Evolutionary conservation across 2,113 vertebrate species (phyloP).

Genomic region (Himantopus leucocephalus): DNA sequence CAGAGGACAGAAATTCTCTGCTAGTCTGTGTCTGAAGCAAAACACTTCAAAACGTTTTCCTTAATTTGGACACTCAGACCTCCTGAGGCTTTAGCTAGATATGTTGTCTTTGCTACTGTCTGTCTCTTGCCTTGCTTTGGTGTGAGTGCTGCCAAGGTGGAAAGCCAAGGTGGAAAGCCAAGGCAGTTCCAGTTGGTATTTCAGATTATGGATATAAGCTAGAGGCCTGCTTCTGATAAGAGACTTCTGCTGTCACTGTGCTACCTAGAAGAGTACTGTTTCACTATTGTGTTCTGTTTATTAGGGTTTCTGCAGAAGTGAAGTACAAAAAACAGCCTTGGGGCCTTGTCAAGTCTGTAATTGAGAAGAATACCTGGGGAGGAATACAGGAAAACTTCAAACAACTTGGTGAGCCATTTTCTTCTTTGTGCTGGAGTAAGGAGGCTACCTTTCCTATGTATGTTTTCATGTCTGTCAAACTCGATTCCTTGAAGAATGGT

Average conservation of each 20-base stretch:
- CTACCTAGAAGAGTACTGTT: background rate
- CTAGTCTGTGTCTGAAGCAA: background rate
- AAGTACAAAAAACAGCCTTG: constrained; percentile 96
- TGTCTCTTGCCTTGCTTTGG: background rate
- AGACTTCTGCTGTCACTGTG: background rate
- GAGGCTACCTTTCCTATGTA: background rate
- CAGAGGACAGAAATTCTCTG: background rate
- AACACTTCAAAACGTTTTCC: background rate
- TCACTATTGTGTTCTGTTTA: background rate
- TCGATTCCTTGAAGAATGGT: background rate
- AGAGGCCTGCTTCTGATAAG: background rate
- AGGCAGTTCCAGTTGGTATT: background rate
- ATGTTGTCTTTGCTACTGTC: background rate
- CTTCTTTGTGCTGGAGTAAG: background rate
- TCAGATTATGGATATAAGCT: background rate
- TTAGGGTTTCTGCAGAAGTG: constrained; percentile 89
- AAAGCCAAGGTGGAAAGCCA: background rate
- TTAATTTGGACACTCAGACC: background rate
- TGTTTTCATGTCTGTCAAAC: background rate
- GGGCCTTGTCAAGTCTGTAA: constrained; percentile 91
- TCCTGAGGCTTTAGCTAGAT: background rate
- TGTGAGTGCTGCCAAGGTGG: background rate
- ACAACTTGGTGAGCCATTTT: constrained; percentile 85
- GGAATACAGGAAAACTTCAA: constrained; percentile 89
- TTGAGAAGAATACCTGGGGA: constrained; percentile 96